Conservation (phyloP, 2,113 vertebrate genomes). For the Hippocampus zosterae region DNA sequence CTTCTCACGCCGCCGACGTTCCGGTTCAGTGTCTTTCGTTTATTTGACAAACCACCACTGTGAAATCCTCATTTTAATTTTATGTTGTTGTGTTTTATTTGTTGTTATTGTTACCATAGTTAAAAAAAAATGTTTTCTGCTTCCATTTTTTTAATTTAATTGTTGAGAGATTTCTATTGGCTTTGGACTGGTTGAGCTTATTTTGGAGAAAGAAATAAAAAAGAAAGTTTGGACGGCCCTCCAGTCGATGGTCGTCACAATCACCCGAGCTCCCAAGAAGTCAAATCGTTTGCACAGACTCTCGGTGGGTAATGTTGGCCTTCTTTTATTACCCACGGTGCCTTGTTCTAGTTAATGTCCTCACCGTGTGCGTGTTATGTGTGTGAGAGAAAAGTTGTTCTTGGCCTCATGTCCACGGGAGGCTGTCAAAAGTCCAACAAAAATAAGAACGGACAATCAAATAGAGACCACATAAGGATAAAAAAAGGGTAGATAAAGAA, state of each 20-base stretch:
- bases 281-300: constrained; percentile 73
- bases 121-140: too few species aligned
- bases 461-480: background rate
- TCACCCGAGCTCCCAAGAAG: constrained; percentile 56
- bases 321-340: constrained; percentile 59
- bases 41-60: background rate
- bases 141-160: background rate
- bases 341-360: constrained; percentile 70
- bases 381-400: constrained; percentile 11
- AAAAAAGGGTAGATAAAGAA: background rate
- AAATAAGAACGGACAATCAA: constrained; percentile 42
- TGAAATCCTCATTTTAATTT: background rate
- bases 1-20: background rate
- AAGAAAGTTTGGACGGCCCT: constrained; percentile 12
- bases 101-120: background rate
- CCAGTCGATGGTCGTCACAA: constrained; percentile 62
- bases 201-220: background rate
- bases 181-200: background rate
- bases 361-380: constrained; percentile 4
- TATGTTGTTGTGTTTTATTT: background rate
- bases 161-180: background rate
- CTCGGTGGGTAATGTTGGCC: constrained; percentile 62
- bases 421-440: background rate
- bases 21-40: background rate
- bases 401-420: constrained; percentile 26